These are phyloP conservation scores for Melipona beecheii DNA, from an alignment of 2,888 invertebrate species.

Conservation along the genomic window DNA sequence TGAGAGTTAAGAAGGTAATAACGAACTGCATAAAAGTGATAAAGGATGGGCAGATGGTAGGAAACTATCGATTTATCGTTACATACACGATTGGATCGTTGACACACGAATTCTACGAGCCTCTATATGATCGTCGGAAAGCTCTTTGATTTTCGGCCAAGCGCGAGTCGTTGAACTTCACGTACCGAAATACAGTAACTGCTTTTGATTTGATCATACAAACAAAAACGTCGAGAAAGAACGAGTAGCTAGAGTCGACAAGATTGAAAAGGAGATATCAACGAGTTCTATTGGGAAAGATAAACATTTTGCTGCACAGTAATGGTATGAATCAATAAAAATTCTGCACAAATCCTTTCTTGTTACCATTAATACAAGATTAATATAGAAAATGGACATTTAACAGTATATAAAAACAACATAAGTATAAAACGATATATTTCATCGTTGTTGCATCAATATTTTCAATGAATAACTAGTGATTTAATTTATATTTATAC, in stretches of 20 bases:
- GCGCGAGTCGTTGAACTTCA: constrained; percentile 64
- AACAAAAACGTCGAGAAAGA: neutral
- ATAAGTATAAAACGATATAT: no score
- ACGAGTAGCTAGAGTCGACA: neutral
- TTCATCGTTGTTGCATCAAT: no score
- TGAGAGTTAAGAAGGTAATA: neutral
- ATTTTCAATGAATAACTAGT: no score
- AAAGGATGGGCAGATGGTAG: neutral
- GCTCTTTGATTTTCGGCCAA: constrained; percentile 66
- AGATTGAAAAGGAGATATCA: neutral
- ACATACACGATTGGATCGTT: constrained; percentile 34
- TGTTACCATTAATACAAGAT: no score
- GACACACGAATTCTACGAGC: constrained; percentile 47
- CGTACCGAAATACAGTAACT: constrained; percentile 48
- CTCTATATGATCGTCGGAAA: constrained; percentile 20
- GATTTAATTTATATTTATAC: no score
- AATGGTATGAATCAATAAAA: no score
- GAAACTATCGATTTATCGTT: constrained; percentile 50
- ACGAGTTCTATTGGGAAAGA: neutral
- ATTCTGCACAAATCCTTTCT: no score
- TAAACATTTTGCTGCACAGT: no score
- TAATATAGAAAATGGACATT: no score
- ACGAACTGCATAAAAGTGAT: neutral
- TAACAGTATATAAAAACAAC: no score
- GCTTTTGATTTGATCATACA: constrained; percentile 11